Percentiles rank a stretch among this genome's conserved stretches.
These are phyloP conservation scores for Mechanitis mazaeus DNA, from an alignment of 2,888 invertebrate genomes.

Conservation along the genomic window DNA sequence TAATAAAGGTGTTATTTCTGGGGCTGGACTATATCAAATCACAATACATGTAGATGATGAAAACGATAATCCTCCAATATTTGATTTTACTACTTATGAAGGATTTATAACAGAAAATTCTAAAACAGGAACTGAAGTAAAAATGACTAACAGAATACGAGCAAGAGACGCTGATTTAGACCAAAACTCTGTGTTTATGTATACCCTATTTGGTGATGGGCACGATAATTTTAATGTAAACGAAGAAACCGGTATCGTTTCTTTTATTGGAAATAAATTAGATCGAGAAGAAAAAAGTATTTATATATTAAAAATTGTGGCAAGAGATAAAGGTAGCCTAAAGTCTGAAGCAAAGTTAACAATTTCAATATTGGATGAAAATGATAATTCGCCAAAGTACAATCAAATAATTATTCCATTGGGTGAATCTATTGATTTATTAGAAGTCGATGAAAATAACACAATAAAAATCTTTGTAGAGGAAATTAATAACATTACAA, in stretches of 20 bases:
- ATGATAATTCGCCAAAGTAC: constrained; percentile 86
- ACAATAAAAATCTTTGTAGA: constrained; percentile 66
- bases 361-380: constrained; percentile 85
- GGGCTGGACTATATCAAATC: constrained; percentile 87
- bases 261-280: constrained; percentile 76
- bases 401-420: constrained; percentile 82
- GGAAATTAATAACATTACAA: constrained; percentile 47
- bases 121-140: constrained; percentile 80
- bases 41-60: constrained; percentile 89
- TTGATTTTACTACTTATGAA: constrained; percentile 83
- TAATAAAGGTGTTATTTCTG: constrained; percentile 80
- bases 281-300: constrained; percentile 84
- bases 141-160: constrained; percentile 80
- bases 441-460: constrained; percentile 78
- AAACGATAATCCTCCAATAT: constrained; percentile 90
- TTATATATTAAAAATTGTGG: constrained; percentile 83
- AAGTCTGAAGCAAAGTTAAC: constrained; percentile 84
- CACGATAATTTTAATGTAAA: constrained; percentile 84
- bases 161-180: constrained; percentile 85
- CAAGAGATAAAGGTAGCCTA: constrained; percentile 85
- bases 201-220: constrained; percentile 84
- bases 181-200: constrained; percentile 80
- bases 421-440: constrained; percentile 80
- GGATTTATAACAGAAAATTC: constrained; percentile 89
- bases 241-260: constrained; percentile 78